Percentiles rank a stretch among this genome's conserved stretches.
These are phyloP conservation scores for Drosophila tani DNA, from an alignment of 1,140 invertebrate genomes.

Conservation along the genomic window DNA sequence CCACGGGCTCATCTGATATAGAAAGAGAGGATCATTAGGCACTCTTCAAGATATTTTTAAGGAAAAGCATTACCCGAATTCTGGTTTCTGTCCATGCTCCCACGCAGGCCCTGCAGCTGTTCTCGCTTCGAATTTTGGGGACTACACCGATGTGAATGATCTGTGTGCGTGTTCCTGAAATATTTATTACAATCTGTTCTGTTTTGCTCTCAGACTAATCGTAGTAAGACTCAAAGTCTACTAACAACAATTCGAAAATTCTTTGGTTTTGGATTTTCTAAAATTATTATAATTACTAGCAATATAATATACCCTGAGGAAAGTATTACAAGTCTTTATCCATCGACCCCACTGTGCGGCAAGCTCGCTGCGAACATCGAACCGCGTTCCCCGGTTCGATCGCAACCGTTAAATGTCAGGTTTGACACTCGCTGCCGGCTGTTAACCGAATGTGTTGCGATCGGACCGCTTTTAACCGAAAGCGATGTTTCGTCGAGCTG, in stretches of 20 bases:
- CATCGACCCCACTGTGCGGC: not conserved
- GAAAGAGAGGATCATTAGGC: not conserved
- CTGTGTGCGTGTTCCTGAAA: conserved; percentile 21
- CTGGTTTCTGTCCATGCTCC: conserved; percentile 47
- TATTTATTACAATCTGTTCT: not conserved
- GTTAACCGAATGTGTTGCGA: not conserved
- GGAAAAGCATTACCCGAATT: conserved; percentile 34
- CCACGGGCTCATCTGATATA: conserved; percentile 35
- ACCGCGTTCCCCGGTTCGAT: not conserved
- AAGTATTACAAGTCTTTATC: too few species aligned
- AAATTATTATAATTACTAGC: not conserved
- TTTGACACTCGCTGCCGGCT: not conserved
- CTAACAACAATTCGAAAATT: not conserved
- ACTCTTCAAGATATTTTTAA: not conserved
- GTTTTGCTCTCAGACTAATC: not conserved
- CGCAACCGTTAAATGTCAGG: not conserved
- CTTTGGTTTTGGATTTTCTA: not conserved
- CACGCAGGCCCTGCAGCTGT: conserved; percentile 7
- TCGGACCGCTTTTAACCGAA: not conserved
- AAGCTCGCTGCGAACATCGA: not conserved
- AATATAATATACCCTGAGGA: too few species aligned
- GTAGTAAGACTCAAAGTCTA: not conserved
- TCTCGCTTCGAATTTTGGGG: conserved; percentile 19
- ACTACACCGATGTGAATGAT: conserved; percentile 4
- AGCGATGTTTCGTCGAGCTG: not conserved